phyloP scores from a whole-genome alignment of 2,888 invertebrate species.

The Drosophila mayaguana region DNA sequence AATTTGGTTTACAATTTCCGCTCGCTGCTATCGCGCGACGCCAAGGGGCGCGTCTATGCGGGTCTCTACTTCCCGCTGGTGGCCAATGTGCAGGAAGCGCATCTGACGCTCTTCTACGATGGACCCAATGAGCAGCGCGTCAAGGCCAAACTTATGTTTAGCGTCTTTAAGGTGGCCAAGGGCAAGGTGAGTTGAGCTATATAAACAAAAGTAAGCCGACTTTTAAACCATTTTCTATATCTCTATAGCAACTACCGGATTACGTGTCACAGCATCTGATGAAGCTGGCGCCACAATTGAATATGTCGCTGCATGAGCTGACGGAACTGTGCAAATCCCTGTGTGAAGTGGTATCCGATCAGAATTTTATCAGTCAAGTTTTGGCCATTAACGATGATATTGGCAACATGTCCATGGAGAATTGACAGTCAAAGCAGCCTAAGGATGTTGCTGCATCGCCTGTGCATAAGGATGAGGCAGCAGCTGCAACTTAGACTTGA shows the following conservation, averaged over 20 bases:
- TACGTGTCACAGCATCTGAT: constrained; percentile 87
- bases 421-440: constrained; percentile 86
- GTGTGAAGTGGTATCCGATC: constrained; percentile 89
- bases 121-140: constrained; percentile 88
- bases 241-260: constrained; percentile 87
- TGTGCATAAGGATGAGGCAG: constrained; percentile 43
- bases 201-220: neutral
- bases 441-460: constrained; percentile 67
- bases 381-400: constrained; percentile 93
- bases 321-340: constrained; percentile 88
- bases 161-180: constrained; percentile 87
- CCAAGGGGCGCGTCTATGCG: constrained; percentile 92
- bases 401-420: constrained; percentile 90
- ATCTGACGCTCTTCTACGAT: constrained; percentile 93
- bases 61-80: constrained; percentile 95
- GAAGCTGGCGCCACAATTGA: constrained; percentile 91
- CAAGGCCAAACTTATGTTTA: constrained; percentile 91
- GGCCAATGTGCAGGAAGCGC: constrained; percentile 87
- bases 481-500: constrained; percentile 68
- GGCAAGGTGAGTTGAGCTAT: constrained; percentile 84
- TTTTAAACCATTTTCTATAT: neutral
- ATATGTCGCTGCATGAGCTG: constrained; percentile 88
- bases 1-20: constrained; percentile 93
- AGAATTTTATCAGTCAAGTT: constrained; percentile 90
- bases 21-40: constrained; percentile 92